Evolutionary conservation across 2,888 invertebrate genomes (phyloP), one percentile per base, ranked within the genome.

Genomic region (Lasius platythorax): DNA sequence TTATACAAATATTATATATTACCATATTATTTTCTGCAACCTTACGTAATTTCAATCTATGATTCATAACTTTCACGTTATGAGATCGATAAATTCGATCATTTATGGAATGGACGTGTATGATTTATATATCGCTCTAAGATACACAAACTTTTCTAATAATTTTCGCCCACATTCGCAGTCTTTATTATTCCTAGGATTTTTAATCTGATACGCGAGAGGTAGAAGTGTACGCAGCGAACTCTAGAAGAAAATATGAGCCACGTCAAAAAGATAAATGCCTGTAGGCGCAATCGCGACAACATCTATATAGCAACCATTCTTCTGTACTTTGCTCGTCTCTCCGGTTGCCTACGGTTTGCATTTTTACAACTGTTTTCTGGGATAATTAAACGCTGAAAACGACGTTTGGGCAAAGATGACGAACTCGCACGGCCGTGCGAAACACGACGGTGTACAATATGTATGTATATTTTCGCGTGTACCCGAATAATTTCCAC

Each of bases 401-500:
- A 64, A 56, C 30, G 5, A 43, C 33, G 33, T 12, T 37, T 11
- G 23, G 30, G 4, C 15, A 3, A 64, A 56, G 28, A 68, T 37
- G 6, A 33, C 63, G 33, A 37, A 15, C 9, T 37, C 9, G 63
- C 12, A 30, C 9, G n/a, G 33, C 3, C 50, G 70, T 18, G 23
- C 23, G 28, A 18, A 40, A 15, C 43, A 8, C 66, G 12, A 76
- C 70, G 46, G n/a, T 8, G 8, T 8, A 8, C 18, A n/a, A 53
- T 53, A 18, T 73, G 8, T 28, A 33, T 33, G 5, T 37, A 37
- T 37, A 70, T 46, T 56, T 56, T 61, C 61, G 46, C 61, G 46
- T 23, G 18, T 61, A 46, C 18, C 18, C 73, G 37, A 81, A 46
- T 63, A 81, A 81, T 73, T 81, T 73, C 30, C 61, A 73, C 61